phyloP scores from a whole-genome alignment of 2,113 vertebrate genomes.

The Megalops atlanticus region DNA sequence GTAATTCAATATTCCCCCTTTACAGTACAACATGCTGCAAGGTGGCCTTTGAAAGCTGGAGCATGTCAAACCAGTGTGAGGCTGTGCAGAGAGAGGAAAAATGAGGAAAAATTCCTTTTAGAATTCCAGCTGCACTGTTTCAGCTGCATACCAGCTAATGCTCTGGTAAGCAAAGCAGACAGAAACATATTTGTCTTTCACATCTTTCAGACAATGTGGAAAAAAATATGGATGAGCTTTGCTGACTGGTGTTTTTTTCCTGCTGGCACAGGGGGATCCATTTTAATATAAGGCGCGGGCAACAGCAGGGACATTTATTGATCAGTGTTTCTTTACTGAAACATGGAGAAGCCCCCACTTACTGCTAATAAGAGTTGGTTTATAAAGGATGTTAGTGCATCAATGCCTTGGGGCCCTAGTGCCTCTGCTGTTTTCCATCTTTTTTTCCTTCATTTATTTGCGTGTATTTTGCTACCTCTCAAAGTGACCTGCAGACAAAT shows the following conservation, averaged over 20 bases:
- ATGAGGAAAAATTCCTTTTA: not conserved
- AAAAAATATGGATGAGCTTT: slow-evolving; percentile 31
- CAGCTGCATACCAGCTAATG: slow-evolving; percentile 13
- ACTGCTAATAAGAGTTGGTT: slow-evolving; percentile 43
- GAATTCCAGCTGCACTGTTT: slow-evolving; percentile 10
- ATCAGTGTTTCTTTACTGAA: slow-evolving; percentile 49
- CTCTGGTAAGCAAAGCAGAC: slow-evolving; percentile 25
- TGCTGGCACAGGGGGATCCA: slow-evolving; percentile 30
- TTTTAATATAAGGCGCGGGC: slow-evolving; percentile 47
- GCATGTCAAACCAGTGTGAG: no score
- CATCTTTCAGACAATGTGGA: slow-evolving; percentile 18
- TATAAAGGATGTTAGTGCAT: slow-evolving; percentile 43
- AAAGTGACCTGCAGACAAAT: not conserved
- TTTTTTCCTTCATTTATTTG: slow-evolving; percentile 11
- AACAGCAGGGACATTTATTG: slow-evolving; percentile 51
- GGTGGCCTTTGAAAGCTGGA: no score
- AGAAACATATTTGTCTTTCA: slow-evolving; percentile 31
- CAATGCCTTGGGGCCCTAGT: slow-evolving; percentile 11
- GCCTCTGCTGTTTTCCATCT: not conserved
- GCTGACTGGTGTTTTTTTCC: slow-evolving; percentile 39
- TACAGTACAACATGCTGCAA: no score
- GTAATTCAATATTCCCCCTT: no score
- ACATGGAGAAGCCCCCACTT: slow-evolving; percentile 43
- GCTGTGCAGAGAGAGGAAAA: not conserved
- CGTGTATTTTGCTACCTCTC: not conserved